Percentiles rank a stretch among this genome's conserved stretches.
These are phyloP conservation scores for Calameuta pallipes DNA, from an alignment of 2,888 invertebrate genomes.

Conservation along the genomic window DNA sequence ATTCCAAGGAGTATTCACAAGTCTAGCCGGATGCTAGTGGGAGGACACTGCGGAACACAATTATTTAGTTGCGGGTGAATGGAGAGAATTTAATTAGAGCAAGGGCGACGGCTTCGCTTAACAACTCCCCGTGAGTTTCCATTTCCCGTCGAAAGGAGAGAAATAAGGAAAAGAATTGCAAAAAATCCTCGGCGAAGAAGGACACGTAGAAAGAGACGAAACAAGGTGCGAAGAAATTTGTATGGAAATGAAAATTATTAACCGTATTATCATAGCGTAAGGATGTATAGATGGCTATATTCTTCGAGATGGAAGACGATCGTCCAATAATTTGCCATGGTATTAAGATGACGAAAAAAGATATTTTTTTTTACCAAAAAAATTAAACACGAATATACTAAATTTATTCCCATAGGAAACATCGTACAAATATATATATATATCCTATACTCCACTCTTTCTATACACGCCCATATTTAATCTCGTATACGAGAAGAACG, in stretches of 20 bases:
- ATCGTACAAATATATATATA: too few species aligned
- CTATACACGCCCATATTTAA: not conserved
- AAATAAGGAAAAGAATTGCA: not conserved
- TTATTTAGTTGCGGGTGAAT: slow-evolving; percentile 9
- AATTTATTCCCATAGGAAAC: not conserved
- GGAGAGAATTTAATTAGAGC: slow-evolving; percentile 11
- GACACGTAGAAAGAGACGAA: not conserved
- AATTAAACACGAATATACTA: not conserved
- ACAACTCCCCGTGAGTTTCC: not conserved
- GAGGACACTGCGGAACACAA: not conserved
- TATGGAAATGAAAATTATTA: slow-evolving; percentile 4
- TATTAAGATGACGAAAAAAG: not conserved
- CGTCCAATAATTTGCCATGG: not conserved
- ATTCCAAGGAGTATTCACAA: slow-evolving; percentile 3
- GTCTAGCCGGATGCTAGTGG: not conserved
- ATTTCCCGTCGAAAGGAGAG: not conserved
- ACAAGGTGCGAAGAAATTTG: not conserved
- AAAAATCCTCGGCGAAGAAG: not conserved
- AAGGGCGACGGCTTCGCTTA: slow-evolving; percentile 15
- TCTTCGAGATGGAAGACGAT: not conserved
- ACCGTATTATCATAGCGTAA: not conserved
- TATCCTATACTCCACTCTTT: too few species aligned
- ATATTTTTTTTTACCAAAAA: not conserved
- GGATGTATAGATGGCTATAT: not conserved
- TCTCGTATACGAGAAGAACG: not conserved